These are phyloP conservation scores for Pleuronectes platessa DNA, from an alignment of 2,113 vertebrate species.

Conservation along the genomic window DNA sequence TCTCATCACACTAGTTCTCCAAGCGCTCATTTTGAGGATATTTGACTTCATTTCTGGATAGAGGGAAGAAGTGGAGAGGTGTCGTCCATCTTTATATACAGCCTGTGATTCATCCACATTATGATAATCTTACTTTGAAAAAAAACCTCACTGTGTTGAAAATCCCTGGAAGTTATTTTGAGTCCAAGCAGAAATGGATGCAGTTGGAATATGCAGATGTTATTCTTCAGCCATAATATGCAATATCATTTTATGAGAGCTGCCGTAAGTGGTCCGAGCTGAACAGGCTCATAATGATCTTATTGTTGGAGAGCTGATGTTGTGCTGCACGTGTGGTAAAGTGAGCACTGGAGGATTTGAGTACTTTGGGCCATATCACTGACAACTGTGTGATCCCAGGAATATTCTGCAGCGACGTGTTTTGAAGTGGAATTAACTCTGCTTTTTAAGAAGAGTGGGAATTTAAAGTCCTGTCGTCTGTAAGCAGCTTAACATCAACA, in stretches of 20 bases:
- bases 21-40: too few species aligned
- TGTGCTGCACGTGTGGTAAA: background rate
- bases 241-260: background rate
- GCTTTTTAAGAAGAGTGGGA: background rate
- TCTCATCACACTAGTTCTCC: too few species aligned
- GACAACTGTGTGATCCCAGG: slow-evolving; percentile 6
- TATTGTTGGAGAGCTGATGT: background rate
- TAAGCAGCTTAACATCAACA: background rate
- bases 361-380: background rate
- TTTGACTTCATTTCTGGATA: too few species aligned
- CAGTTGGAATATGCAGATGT: background rate
- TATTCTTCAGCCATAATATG: background rate
- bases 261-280: background rate
- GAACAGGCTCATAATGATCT: background rate
- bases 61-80: too few species aligned
- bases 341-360: slow-evolving; percentile 12
- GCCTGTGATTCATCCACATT: background rate
- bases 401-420: background rate
- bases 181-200: background rate
- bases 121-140: background rate
- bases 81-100: too few species aligned
- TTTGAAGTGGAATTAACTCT: background rate
- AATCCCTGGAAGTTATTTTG: background rate
- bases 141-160: background rate
- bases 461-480: background rate